A percentile compares a stretch with the other conserved stretches of the same genome.
Conservation (phyloP, 2,888 invertebrate species). For the Automeris io region DNA sequence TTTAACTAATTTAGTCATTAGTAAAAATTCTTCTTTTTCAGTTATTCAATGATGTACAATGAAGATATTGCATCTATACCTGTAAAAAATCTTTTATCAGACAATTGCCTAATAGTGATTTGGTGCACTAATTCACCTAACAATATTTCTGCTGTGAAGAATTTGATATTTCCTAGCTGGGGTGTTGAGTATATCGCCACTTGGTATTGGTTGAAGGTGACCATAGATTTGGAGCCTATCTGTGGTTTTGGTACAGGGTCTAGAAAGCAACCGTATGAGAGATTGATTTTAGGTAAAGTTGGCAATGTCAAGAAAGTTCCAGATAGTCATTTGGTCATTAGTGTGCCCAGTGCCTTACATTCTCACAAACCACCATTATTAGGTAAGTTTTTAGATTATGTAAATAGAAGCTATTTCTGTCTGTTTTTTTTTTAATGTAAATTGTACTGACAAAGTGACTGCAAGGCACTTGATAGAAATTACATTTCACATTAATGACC, state of each 20-base stretch:
- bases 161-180: slow-evolving; percentile 89
- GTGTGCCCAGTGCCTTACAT: slow-evolving; percentile 94
- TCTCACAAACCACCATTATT: slow-evolving; percentile 95
- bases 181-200: slow-evolving; percentile 81
- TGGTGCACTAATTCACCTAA: slow-evolving; percentile 95
- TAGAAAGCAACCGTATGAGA: slow-evolving; percentile 93
- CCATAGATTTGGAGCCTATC: slow-evolving; percentile 81
- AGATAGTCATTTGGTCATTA: slow-evolving; percentile 81
- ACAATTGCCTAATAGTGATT: slow-evolving; percentile 84
- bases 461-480: too few relatives aligned
- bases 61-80: slow-evolving; percentile 84
- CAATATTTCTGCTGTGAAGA: slow-evolving; percentile 81
- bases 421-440: too few relatives aligned
- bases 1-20: neutral
- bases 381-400: too few relatives aligned
- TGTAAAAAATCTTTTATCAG: slow-evolving; percentile 77
- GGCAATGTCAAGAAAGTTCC: slow-evolving; percentile 45
- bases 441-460: too few relatives aligned
- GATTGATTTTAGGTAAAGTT: slow-evolving; percentile 73
- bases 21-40: slow-evolving; percentile 38
- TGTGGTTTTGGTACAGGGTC: slow-evolving; percentile 80
- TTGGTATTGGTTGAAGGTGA: slow-evolving; percentile 95
- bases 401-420: too few relatives aligned
- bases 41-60: slow-evolving; percentile 89
- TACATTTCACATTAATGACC: too few relatives aligned